Conservation (phyloP, 2,888 invertebrate genomes). For the Dorcus parallelipipedus region DNA sequence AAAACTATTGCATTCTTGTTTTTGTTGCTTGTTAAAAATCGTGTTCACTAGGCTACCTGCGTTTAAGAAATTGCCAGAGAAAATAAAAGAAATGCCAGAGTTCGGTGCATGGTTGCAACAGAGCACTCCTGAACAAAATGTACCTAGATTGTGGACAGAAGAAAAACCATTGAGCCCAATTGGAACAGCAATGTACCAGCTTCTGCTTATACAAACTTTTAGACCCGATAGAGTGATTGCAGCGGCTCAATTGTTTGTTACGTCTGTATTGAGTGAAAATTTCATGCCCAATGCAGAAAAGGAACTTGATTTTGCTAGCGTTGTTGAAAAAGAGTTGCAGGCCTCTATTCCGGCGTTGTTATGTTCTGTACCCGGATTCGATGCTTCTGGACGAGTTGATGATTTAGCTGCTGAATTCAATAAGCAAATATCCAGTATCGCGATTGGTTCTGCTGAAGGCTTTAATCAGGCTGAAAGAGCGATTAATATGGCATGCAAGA, state of each 20-base stretch:
- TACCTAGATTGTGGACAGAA: slow-evolving; percentile 88
- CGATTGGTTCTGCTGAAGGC: slow-evolving; percentile 99
- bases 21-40: background rate
- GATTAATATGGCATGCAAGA: slow-evolving; percentile 95
- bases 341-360: slow-evolving; percentile 89
- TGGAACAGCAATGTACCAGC: slow-evolving; percentile 78
- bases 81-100: slow-evolving; percentile 74
- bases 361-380: slow-evolving; percentile 97
- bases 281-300: slow-evolving; percentile 92
- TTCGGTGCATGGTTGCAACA: slow-evolving; percentile 86
- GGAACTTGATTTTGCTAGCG: slow-evolving; percentile 81
- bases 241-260: slow-evolving; percentile 83
- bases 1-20: background rate
- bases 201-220: slow-evolving; percentile 78
- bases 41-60: slow-evolving; percentile 61
- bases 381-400: slow-evolving; percentile 94
- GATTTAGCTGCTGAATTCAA: slow-evolving; percentile 94
- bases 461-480: slow-evolving; percentile 97
- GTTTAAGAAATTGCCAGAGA: slow-evolving; percentile 77
- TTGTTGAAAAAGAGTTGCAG: slow-evolving; percentile 88
- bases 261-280: slow-evolving; percentile 75
- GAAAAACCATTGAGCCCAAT: slow-evolving; percentile 74
- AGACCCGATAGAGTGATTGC: slow-evolving; percentile 71
- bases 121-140: slow-evolving; percentile 86
- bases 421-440: slow-evolving; percentile 93